phyloP scores from a whole-genome alignment of 2,797 vertebrate genomes.

The Potorous gilbertii region DNA sequence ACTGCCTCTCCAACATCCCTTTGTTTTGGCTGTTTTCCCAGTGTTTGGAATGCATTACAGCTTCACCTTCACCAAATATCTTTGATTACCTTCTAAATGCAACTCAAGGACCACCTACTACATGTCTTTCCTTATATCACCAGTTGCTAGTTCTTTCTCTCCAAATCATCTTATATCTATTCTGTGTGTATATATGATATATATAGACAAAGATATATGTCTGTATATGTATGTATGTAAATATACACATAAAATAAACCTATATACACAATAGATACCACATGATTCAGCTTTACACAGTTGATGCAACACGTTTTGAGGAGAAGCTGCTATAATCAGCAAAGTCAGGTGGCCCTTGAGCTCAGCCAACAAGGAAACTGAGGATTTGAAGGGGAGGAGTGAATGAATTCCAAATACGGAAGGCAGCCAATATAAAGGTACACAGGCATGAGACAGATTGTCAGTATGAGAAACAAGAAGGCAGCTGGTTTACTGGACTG shows the following conservation, averaged over 20 bases:
- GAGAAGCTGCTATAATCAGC: background rate
- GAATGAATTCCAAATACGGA: background rate
- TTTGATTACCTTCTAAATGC: background rate
- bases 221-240: background rate
- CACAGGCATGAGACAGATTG: background rate
- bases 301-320: background rate
- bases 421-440: background rate
- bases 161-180: constrained; percentile 22
- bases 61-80: background rate
- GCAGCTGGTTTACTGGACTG: background rate
- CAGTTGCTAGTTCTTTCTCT: background rate
- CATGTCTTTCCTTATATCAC: background rate
- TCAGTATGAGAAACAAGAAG: background rate
- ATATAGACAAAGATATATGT: background rate
- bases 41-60: background rate
- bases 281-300: background rate
- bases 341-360: background rate
- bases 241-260: background rate
- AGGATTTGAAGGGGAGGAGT: background rate
- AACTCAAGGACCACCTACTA: background rate
- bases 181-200: background rate
- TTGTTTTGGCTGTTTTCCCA: background rate
- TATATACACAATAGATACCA: background rate
- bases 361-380: background rate
- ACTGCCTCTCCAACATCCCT: background rate